phyloP scores from a whole-genome alignment of 2,113 vertebrate genomes.

The Numenius arquata region DNA sequence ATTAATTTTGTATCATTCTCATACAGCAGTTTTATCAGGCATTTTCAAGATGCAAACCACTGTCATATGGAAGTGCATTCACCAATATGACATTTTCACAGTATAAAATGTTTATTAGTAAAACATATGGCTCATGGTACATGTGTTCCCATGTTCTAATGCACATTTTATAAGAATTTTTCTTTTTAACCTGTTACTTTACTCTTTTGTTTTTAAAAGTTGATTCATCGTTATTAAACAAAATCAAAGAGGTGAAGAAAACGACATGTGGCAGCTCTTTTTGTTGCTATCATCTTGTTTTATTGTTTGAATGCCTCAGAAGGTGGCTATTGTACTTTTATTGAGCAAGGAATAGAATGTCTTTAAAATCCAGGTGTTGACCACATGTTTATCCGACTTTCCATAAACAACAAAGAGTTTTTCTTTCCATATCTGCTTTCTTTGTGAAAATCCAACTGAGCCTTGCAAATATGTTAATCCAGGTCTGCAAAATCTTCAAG shows the following conservation, averaged over 20 bases:
- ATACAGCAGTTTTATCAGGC: background rate
- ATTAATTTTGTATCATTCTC: background rate
- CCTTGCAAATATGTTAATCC: conserved; percentile 61
- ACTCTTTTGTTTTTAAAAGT: conserved; percentile 47
- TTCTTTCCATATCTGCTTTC: conserved; percentile 57
- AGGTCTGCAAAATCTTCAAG: conserved; percentile 59
- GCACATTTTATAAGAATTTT: conserved; percentile 53
- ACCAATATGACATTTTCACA: background rate
- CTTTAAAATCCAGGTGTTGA: conserved; percentile 71
- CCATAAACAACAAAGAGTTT: conserved; percentile 56
- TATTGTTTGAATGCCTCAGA: conserved; percentile 70
- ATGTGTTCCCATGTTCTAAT: conserved; percentile 36
- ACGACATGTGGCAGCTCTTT: conserved; percentile 59
- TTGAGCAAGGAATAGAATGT: conserved; percentile 55
- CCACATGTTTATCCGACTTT: conserved; percentile 69
- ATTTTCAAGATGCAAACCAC: background rate
- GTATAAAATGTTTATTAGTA: background rate
- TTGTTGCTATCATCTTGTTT: conserved; percentile 59
- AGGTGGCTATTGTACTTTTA: conserved; percentile 61
- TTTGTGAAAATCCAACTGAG: conserved; percentile 50
- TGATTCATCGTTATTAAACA: conserved; percentile 11
- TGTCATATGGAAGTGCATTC: background rate
- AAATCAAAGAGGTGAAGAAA: conserved; percentile 62
- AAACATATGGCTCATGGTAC: background rate
- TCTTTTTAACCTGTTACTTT: conserved; percentile 53